Evolutionary conservation across 2,888 invertebrate genomes (phyloP), one percentile per base, ranked within the genome.

Genomic region (Xestia rhomboidea): DNA sequence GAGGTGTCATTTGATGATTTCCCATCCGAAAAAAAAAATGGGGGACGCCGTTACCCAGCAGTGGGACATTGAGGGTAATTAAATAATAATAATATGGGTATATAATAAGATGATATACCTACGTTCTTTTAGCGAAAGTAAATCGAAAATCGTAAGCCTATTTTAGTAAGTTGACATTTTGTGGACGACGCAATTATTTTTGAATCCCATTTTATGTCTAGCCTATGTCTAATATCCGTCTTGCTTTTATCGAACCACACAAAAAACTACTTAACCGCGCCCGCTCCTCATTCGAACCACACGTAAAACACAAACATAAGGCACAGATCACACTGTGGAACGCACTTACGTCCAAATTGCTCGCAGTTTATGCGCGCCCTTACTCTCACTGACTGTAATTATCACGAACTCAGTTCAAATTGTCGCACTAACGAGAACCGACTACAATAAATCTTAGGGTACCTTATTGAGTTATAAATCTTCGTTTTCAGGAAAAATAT

Each of bases 291-390:
- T n/a, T 83, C 67, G 60, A 3, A 63, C 84, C 82, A 80, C 21
- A 71, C 60, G 3, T 18, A 34, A 10, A 46, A 63, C n/a, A 78
- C 88, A 88, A 87, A 90, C 89, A 90, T 90, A 92, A 91, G 90
- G 88, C 87, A 88, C 91, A 91, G 92, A 90, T 92, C 92, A 91
- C 93, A 89, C 89, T 85, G 91, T 83, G 93, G 91, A 93, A 94
- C 94, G 91, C 92, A 93, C 91, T 93, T 90, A 90, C 89, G 83
- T 81, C 89, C 86, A 90, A 94, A 94, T 93, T 92, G 90, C 92
- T 90, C 89, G 81, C 89, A 90, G 90, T 90, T 91, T 89, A 90
- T 86, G 87, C 87, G 84, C 89, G 82, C 87, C 88, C 89, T 90
- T 86, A 89, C 87, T 85, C 87, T 83, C 86, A 70, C 83, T 80